Percentiles rank a stretch among this genome's conserved stretches.
Conservation (phyloP, 2,888 invertebrate species). For the Periphyllus acericola region DNA sequence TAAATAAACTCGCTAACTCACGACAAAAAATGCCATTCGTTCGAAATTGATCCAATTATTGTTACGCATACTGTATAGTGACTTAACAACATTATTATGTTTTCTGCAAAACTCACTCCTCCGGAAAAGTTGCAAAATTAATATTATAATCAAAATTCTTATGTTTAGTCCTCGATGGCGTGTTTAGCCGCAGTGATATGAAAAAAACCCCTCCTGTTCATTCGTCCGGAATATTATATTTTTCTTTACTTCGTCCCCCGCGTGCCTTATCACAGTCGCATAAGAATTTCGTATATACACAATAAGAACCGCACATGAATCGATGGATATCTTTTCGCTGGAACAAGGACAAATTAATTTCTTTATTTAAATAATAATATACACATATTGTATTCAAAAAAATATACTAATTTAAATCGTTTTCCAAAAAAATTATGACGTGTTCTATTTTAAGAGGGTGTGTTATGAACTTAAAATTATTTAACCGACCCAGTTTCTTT, state of each 20-base stretch:
- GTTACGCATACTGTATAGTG: neutral
- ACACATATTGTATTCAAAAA: neutral
- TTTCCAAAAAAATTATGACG: neutral
- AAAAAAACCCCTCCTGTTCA: neutral
- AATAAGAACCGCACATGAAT: neutral
- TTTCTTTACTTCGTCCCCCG: neutral
- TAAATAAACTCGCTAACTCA: neutral
- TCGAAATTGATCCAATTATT: neutral
- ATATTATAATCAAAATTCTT: neutral
- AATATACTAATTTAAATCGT: conserved; percentile 10
- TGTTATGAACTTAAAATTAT: conserved; percentile 16
- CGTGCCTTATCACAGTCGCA: neutral
- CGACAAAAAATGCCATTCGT: neutral
- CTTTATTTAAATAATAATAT: neutral
- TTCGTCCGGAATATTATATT: neutral
- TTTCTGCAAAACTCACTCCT: neutral
- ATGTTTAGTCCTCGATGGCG: neutral
- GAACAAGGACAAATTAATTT: neutral
- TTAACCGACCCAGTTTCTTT: conserved; percentile 27
- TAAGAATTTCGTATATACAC: neutral
- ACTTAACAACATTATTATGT: neutral
- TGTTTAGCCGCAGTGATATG: neutral
- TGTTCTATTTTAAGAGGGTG: conserved; percentile 8
- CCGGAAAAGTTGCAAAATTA: neutral
- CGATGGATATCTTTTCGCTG: neutral